A percentile compares a stretch with the other conserved stretches of the same genome.
Evolutionary conservation across 2,113 vertebrate genomes (phyloP).

Genomic region (Lepus americanus): DNA sequence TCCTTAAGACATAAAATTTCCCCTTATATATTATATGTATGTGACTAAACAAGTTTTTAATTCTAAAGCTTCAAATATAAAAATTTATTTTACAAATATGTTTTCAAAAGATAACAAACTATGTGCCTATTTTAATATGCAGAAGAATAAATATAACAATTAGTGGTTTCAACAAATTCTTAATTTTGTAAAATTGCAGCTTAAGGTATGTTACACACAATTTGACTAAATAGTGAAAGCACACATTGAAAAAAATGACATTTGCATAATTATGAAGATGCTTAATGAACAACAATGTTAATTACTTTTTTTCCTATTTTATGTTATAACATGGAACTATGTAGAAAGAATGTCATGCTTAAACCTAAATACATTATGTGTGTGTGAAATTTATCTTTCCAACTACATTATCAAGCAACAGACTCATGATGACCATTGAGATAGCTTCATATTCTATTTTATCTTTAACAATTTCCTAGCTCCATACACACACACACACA

Average conservation of each 20-base stretch:
- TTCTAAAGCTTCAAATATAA: background rate
- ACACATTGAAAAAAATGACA: background rate
- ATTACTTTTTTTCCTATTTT: slow-evolving; percentile 30
- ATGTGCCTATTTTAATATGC: background rate
- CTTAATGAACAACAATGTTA: background rate
- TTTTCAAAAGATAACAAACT: background rate
- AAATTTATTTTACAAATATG: background rate
- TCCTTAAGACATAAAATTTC: slow-evolving; percentile 7
- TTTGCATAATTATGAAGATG: background rate
- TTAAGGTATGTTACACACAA: background rate
- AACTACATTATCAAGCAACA: background rate
- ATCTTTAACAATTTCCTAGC: background rate
- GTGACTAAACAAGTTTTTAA: background rate
- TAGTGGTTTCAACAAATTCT: background rate
- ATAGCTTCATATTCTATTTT: background rate
- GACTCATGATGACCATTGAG: background rate
- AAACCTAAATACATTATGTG: background rate
- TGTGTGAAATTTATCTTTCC: background rate
- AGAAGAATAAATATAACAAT: background rate
- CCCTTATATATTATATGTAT: background rate
- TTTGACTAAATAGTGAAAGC: background rate
- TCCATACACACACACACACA: too few relatives aligned
- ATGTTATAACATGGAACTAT: background rate
- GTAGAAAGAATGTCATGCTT: background rate
- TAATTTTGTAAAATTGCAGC: background rate